These are phyloP conservation scores for Agrochola lota DNA, from an alignment of 2,888 invertebrate genomes.

Conservation along the genomic window DNA sequence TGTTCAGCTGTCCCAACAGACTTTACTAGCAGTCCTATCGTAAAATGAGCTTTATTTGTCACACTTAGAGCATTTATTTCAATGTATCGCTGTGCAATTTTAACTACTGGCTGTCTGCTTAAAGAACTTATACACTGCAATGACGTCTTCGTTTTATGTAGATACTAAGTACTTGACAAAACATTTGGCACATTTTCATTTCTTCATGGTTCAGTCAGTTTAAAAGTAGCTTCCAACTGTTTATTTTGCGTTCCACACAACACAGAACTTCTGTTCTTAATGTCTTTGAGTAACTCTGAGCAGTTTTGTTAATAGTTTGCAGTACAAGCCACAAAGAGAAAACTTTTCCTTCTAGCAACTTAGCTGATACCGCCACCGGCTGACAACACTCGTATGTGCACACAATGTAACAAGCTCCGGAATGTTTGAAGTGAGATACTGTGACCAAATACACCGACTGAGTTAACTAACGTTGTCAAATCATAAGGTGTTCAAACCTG, in stretches of 20 bases:
- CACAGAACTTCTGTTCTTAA: neutral
- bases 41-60: slow-evolving; percentile 19
- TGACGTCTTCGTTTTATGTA: slow-evolving; percentile 3
- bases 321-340: neutral
- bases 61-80: neutral
- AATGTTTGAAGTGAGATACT: neutral
- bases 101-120: neutral
- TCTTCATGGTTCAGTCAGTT: neutral
- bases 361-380: neutral
- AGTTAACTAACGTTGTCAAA: slow-evolving; percentile 24
- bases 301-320: neutral
- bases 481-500: slow-evolving; percentile 12
- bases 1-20: neutral
- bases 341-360: slow-evolving; percentile 1
- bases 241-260: slow-evolving; percentile 1
- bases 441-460: slow-evolving; percentile 17
- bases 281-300: neutral
- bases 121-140: slow-evolving; percentile 5
- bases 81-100: slow-evolving; percentile 1
- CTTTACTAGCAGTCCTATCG: neutral
- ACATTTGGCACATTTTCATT: neutral
- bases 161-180: neutral
- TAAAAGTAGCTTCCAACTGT: neutral
- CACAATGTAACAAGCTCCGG: neutral
- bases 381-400: neutral